Base-by-base conservation (phyloP, 2,888 invertebrate species). In the Geotrupes spiniger region DNA sequence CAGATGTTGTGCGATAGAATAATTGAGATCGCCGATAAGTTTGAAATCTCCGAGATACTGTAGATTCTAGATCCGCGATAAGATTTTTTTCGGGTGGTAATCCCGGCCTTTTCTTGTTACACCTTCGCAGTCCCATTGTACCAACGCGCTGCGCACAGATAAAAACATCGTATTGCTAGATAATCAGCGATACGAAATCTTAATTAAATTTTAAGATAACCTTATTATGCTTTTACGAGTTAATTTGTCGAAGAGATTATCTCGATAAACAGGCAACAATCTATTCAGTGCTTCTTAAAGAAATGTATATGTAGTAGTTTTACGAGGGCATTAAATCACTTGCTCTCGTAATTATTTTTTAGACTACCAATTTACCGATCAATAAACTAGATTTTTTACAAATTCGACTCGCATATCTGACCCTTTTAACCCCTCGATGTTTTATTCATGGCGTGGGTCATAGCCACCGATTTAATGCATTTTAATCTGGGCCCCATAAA, bases 1-100 rank as follows among this genome's bases (percentile, higher is more conserved):
- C 56, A 56, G 56, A 56, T 56, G 56, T 56, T 53, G 37, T 25
- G 28, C 40, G 54, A 54, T 54, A 54, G 42, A 29, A 36, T 38
- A 36, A 43, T 54, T 29, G 21, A 52, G 54, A 54, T 54, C 47
- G 2, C n/a, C 44, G 54, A 54, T 54, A 54, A 44, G 45, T 48
- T 49, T 45, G 36, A 53, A 39, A 45, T 36, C 42, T 44, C 15
- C 15, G 43, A 36, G 31, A 27, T 25, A n/a, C n/a, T n/a, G n/a
- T n/a, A 36, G 15, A 39, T 36, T 36, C 44, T 39, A 10, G 40
- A 40, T 40, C 10, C 2, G n/a, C 25, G 40, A 40, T 40, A 40
- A 40, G 40, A 40, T 40, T 27, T 27, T 16, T 15, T 15, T n/a
- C 14, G 9, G 6, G 10, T 27, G 11, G 27, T 40, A 17, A 38